Base-by-base conservation (phyloP, 2,113 vertebrate species). In the Leucopsar rothschildi region DNA sequence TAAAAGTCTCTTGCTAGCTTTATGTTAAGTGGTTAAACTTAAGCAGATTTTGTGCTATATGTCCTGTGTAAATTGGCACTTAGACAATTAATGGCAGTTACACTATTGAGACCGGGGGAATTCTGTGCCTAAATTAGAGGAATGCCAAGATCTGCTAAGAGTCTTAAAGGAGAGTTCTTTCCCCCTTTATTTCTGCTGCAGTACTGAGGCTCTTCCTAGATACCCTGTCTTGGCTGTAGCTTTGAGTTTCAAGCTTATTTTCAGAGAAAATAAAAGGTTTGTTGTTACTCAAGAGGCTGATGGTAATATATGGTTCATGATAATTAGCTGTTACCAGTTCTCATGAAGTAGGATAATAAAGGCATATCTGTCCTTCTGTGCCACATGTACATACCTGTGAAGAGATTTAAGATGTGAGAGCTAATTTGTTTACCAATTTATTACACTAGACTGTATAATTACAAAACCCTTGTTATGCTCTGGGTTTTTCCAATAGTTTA, bases 61-160 rank as follows among this genome's bases (percentile, higher is more conserved):
- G 18, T 78, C n/a, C 31, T 49, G 6, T 25, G 40, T 57, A 39
- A 78, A 49, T 42, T 37, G 37, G 23, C 22, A 16, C 75, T 66
- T 27, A 59, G 28, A 40, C 21, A 23, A 47, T n/a, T 79, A 49
- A 53, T 13, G 61, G 59, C 63, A 80, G 6, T n/a, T 76, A 53
- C 28, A 19, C 12, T 53, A 17, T 6, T 40, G 37, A 91, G 72
- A 72, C 16, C 0, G 0, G 15, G 12, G 18, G 25, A 56, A 31
- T 81, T 71, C 35, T 55, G 23, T 59, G 33, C 56, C 60, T 70
- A 24, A 60, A 64, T 64, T 44, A 9, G 75, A 60, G 10, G 35
- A 92, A 53, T 19, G 20, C 24, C n/a, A 44, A 52, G 40, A 40
- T 52, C 40, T 64, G 19, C 64, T 50, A 68, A 28, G 44, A n/a